Evolutionary conservation across 2,797 vertebrate species (phyloP).

Genomic region (Hylomyscus alleni): DNA sequence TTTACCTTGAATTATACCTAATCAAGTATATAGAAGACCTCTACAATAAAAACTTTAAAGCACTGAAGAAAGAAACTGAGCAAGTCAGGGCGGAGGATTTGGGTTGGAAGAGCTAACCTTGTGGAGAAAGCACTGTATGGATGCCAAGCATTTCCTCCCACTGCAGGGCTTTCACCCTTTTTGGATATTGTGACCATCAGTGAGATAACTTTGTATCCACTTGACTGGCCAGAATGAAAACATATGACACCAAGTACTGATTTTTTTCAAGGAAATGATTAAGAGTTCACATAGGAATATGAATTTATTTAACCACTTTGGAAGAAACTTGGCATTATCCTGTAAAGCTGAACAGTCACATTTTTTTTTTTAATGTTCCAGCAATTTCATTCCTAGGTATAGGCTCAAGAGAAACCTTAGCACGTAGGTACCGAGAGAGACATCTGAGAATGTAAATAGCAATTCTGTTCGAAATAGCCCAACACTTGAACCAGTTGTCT

Average conservation of each 20-base stretch:
- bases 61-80: neutral
- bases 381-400: neutral
- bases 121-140: neutral
- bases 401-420: conserved; percentile 18
- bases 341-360: conserved; percentile 25
- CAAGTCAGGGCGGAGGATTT: neutral
- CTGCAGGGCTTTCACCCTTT: neutral
- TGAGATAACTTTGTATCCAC: conserved; percentile 5
- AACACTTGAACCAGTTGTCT: neutral
- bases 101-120: neutral
- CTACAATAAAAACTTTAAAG: neutral
- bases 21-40: neutral
- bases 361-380: neutral
- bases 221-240: conserved; percentile 51
- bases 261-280: neutral
- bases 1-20: neutral
- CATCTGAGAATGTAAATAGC: neutral
- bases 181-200: neutral
- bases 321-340: conserved; percentile 31
- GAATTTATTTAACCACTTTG: conserved; percentile 11
- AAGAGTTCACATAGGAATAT: neutral
- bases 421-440: neutral
- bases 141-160: neutral
- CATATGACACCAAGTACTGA: neutral
- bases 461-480: conserved; percentile 25